Conservation (phyloP, 2,797 vertebrate genomes). For the Zalophus californianus region DNA sequence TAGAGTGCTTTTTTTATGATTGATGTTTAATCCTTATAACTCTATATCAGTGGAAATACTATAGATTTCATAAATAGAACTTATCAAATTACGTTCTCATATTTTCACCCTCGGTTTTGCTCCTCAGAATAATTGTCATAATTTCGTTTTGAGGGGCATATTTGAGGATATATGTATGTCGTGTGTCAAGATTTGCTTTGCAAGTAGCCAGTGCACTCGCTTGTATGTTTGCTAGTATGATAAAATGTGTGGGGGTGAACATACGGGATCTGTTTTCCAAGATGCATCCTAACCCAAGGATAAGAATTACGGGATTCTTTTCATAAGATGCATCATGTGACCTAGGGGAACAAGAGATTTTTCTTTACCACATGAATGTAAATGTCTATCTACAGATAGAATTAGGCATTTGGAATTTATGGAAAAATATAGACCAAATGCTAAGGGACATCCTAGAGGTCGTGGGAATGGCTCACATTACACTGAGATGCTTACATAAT, state of each 20-base stretch:
- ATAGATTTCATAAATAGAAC: not conserved
- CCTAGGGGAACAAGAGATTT: not conserved
- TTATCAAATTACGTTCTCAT: not conserved
- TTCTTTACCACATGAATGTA: not conserved
- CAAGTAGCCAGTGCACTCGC: not conserved
- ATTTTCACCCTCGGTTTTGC: not conserved
- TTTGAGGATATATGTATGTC: too few species aligned
- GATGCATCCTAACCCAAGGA: not conserved
- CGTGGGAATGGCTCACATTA: accelerated
- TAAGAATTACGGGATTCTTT: not conserved
- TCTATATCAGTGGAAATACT: accelerated
- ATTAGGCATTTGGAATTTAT: not conserved
- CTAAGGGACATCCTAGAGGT: not conserved
- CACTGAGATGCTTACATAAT: not conserved
- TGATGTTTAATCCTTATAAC: not conserved
- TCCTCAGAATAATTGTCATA: not conserved
- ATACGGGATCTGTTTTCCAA: accelerated
- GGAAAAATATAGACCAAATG: not conserved
- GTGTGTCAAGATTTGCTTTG: not conserved
- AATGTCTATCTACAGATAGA: not conserved
- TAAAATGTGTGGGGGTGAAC: not conserved
- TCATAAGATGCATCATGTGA: accelerated
- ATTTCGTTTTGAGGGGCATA: not conserved
- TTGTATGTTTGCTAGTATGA: not conserved
- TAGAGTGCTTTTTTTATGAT: not conserved